A percentile compares a stretch with the other conserved stretches of the same genome.
Conservation (phyloP, 1,140 invertebrate species). For the Eulimnadia texana region DNA sequence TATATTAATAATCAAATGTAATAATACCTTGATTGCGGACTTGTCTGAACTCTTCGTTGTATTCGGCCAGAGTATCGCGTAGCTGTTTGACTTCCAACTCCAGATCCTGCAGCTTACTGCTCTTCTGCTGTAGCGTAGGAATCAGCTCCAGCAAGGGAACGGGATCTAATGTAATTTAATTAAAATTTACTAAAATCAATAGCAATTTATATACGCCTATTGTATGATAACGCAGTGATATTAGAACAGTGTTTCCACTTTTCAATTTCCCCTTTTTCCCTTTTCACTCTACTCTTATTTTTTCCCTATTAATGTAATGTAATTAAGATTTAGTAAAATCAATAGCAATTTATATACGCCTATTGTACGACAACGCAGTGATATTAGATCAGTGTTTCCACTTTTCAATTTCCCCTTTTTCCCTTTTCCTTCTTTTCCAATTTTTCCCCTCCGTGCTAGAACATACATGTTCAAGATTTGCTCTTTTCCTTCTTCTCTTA, state of each 20-base stretch:
- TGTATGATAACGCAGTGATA: no score
- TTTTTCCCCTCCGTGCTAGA: no score
- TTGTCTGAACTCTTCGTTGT: conserved; percentile 39
- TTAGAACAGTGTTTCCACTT: no score
- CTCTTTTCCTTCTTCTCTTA: no score
- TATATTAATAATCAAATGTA: no score
- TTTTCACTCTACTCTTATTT: no score
- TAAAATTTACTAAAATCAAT: neutral
- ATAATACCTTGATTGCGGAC: conserved; percentile 39
- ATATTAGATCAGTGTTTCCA: no score
- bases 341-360: neutral
- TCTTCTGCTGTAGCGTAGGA: conserved; percentile 32
- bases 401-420: no score
- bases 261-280: no score
- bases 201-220: neutral
- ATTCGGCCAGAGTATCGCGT: conserved; percentile 36
- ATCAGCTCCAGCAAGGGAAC: conserved; percentile 34
- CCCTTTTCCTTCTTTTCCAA: no score
- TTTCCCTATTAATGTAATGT: conserved; percentile 17
- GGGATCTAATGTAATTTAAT: conserved; percentile 27
- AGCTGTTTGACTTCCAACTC: conserved; percentile 40
- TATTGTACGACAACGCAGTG: no score
- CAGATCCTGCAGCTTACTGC: conserved; percentile 32
- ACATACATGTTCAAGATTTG: no score
- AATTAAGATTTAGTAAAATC: neutral